Percentiles rank a stretch among this genome's conserved stretches.
Evolutionary conservation across 37 sponge, comb jelly and placozoan species (phyloP).

Genomic region (Cliona cf. orientalis): DNA sequence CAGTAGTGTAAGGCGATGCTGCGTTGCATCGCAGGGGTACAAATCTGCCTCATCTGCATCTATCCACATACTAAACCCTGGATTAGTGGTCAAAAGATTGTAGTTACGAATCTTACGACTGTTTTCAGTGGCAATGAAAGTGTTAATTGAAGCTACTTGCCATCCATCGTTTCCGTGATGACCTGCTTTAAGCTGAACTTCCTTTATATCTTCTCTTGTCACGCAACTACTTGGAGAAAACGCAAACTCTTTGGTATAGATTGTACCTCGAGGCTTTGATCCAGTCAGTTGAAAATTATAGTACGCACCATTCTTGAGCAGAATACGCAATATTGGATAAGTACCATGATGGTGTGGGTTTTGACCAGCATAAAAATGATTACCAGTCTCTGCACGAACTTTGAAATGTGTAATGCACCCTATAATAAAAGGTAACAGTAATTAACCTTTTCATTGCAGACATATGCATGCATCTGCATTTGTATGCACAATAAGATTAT

Average conservation of each 20-base stretch:
- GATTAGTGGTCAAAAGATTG: background rate
- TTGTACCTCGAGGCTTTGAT: background rate
- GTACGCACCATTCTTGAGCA: no score
- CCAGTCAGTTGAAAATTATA: no score
- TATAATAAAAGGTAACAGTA: no score
- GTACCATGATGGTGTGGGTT: no score
- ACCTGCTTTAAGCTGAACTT: background rate
- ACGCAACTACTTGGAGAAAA: background rate
- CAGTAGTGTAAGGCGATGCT: background rate
- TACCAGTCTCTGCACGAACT: no score
- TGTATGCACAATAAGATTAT: no score
- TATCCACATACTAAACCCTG: background rate
- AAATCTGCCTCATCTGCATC: background rate
- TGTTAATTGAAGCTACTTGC: slow-evolving; percentile 1
- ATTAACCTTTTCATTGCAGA: no score
- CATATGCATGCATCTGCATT: no score
- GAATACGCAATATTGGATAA: no score
- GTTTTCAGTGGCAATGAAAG: no score
- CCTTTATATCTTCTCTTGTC: background rate
- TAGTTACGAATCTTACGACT: background rate
- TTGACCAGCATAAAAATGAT: no score
- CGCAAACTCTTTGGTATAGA: background rate
- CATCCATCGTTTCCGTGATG: slow-evolving; percentile 24
- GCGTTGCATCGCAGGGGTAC: background rate
- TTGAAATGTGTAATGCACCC: no score